Base-by-base conservation (phyloP, 2,113 vertebrate genomes). In the Peromyscus polionotus region DNA sequence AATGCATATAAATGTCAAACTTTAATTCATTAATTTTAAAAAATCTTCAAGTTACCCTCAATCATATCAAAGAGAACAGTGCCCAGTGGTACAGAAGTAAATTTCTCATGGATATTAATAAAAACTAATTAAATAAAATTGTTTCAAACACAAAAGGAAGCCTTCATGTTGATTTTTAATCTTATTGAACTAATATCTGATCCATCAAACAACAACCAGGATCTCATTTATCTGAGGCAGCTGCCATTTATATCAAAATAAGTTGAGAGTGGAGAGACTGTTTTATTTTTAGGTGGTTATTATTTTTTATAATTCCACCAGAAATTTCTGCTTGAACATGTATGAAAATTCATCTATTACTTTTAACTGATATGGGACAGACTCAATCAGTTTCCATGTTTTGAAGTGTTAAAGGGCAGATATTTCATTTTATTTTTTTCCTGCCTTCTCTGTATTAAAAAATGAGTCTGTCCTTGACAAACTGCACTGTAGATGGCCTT, bases 391-490 rank as follows among this genome's bases (percentile, higher is more conserved):
- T 81, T 77, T 87, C 36, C 33, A 14, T 94, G 16, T 93, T 90
- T 73, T 91, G 73, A 97, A 95, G 89, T 93, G 92, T 90, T 89
- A 96, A 98, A 97, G 93, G 95, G 68, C 84, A 95, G 33, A 67
- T 33, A 68, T 96, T 97, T 96, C 89, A 95, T 97, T 97, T 96
- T 96, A 91, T 93, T 95, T 94, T 94, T 63, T 90, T 79, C 22
- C 51, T 42, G 57, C 19, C 31, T 96, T 87, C 36, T 85, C 67
- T 77, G 33, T 7, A 67, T 93, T 67, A 92, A 92, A 95, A 90
- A 97, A 89, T 94, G 89, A 94, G 39, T 92, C 68, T 3, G 1
- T 48, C 88, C 92, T 91, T 97, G 91, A 96, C 57, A 88, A 48
- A 79, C 26, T 48, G 70, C 16, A 9, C 59, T 65, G 36, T 54